Conservation (phyloP, 2,797 vertebrate genomes). For the Chelidonichthys spinosus region DNA sequence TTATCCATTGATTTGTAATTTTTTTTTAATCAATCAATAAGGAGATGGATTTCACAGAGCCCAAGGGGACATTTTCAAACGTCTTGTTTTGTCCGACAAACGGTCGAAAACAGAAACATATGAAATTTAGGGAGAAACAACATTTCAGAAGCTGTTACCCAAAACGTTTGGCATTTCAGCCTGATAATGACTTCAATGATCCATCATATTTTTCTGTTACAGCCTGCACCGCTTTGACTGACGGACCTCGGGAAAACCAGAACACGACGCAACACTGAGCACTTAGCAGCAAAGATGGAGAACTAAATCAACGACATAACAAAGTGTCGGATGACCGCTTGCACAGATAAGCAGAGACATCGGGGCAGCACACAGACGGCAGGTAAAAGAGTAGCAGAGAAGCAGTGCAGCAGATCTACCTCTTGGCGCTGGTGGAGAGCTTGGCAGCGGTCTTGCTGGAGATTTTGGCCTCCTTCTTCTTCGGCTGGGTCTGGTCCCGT, state of each 20-base stretch:
- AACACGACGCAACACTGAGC: neutral
- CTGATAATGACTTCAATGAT: neutral
- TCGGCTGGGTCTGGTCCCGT: conserved; percentile 91
- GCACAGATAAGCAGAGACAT: neutral
- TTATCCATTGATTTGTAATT: neutral
- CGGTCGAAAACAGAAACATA: neutral
- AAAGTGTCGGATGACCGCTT: conserved; percentile 10
- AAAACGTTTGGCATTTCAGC: neutral
- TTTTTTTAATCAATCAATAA: neutral
- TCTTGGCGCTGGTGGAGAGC: conserved; percentile 95
- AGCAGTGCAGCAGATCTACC: conserved; percentile 76
- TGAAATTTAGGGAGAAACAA: neutral
- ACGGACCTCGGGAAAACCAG: neutral
- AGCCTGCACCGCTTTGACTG: neutral
- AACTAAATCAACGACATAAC: neutral
- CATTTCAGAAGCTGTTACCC: neutral
- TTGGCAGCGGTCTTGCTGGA: conserved; percentile 96
- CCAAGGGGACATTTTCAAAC: neutral
- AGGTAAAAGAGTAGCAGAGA: neutral
- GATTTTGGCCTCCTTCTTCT: conserved; percentile 96
- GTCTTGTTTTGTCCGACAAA: neutral
- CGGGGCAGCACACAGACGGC: neutral
- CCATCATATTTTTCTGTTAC: neutral
- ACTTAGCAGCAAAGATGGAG: neutral
- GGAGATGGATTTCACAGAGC: neutral